These are phyloP conservation scores for Gymnoscopelus braueri DNA, from an alignment of 2,797 vertebrate genomes.

Conservation along the genomic window DNA sequence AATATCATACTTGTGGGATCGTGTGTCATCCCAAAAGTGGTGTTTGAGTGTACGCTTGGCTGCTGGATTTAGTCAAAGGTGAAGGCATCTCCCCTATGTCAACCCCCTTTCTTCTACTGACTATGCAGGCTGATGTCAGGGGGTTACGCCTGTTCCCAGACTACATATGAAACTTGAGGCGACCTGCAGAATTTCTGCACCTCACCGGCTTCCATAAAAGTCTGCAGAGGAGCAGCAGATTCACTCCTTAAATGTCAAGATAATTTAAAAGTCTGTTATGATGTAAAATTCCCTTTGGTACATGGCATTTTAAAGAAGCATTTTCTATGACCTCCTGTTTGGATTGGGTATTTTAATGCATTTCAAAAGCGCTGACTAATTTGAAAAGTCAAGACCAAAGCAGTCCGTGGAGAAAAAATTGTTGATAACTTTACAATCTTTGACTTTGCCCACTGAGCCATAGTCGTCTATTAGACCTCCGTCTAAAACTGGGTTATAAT, in stretches of 20 bases:
- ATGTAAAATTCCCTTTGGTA: constrained; percentile 60
- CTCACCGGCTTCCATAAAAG: constrained; percentile 46
- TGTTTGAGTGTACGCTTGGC: constrained; percentile 22
- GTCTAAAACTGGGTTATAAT: too few species aligned
- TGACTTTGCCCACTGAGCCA: too few species aligned
- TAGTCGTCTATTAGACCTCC: too few species aligned
- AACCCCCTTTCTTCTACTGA: constrained; percentile 36
- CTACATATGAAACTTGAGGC: constrained; percentile 40
- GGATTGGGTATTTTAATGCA: constrained; percentile 9
- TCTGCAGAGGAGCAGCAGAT: constrained; percentile 23
- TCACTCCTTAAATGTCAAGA: constrained; percentile 70
- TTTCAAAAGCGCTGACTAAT: too few species aligned
- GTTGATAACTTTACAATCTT: too few species aligned
- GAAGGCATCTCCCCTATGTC: constrained; percentile 46
- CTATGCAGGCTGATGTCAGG: constrained; percentile 12
- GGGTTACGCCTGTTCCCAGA: constrained; percentile 11
- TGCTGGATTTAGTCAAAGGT: constrained; percentile 61
- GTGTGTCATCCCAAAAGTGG: constrained; percentile 42
- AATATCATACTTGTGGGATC: constrained; percentile 51
- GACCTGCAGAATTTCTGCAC: constrained; percentile 31
- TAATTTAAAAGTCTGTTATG: constrained; percentile 57
- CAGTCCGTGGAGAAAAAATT: too few species aligned
- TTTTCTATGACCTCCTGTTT: constrained; percentile 58
- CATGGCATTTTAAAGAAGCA: constrained; percentile 69
- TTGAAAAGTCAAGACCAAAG: too few species aligned